Evolutionary conservation across 2,113 vertebrate species (phyloP), one percentile per base, ranked within the genome.

Genomic region (Myocastor coypus): DNA sequence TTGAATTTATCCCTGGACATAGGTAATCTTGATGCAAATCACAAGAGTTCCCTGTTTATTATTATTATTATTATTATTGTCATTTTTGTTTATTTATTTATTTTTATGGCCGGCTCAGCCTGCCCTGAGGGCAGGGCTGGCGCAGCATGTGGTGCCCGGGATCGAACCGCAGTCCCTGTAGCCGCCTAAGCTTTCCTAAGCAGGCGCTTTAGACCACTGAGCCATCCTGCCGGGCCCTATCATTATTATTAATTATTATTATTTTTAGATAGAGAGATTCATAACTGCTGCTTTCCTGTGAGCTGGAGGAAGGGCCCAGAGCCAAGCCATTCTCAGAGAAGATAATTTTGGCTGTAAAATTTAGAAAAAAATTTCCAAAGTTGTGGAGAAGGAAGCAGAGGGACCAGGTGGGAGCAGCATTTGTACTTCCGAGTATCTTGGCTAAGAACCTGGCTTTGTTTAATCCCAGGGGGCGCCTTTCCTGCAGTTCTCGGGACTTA

Each of bases 381-480:
- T 63, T 96, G 73, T 91, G 78, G 84, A 46, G 37, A 57, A 50
- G 24, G 77, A 85, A 90, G 37, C 50, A 57, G 42, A 24, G 37
- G 40, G 52, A 9, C 42, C 46, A 66, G 42, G 84, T 66, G 59
- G 94, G 59, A 68, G 66, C 0, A 28, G 46, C 16, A 40, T 94
- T 94, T 96, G 69, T 66, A 46, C 64, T 90, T 90, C 46, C 17
- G 0, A 73, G 64, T 89, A 40, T 87, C 81, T 97, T 97, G 96
- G 83, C 95, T 81, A 50, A 78, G 83, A 84, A 50, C 59, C 52
- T 83, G 61, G 55, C 78, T 97, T 94, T 89, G 19, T 86, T 95
- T 84, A 95, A 89, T 90, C 71, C 68, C 59, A 5, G 20, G 77
- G 89, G 83, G 73, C 37, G 26, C 8, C 34, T 87, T 92, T 85